Percentiles rank a stretch among this genome's conserved stretches.
These are phyloP conservation scores for Eptatretus atami DNA, from an alignment of 2,797 vertebrate genomes.

Conservation along the genomic window DNA sequence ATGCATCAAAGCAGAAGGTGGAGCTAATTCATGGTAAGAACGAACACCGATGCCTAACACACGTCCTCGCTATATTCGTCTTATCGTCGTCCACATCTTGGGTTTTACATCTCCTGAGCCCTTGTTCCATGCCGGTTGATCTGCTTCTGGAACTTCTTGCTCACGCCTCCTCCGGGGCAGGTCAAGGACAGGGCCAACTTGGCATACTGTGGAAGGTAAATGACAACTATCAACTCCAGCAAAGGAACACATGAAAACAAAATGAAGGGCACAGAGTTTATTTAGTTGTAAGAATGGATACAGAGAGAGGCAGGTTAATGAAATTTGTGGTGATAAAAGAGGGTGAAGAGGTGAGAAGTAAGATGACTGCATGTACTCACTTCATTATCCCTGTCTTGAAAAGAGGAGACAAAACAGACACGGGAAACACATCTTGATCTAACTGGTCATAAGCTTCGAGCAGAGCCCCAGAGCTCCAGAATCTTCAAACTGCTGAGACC, in stretches of 20 bases:
- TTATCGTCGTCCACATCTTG: conserved; percentile 22
- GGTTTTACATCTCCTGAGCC: conserved; percentile 13
- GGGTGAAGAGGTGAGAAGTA: too few relatives aligned
- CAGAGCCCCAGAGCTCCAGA: conserved; percentile 48
- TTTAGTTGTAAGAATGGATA: too few relatives aligned
- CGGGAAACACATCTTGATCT: conserved; percentile 60
- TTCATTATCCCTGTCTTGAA: conserved; percentile 98
- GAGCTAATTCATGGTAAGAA: neutral
- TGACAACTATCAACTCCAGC: neutral
- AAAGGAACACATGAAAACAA: neutral
- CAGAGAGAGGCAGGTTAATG: too few relatives aligned
- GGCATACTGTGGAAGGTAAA: conserved; percentile 36
- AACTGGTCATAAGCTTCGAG: conserved; percentile 77
- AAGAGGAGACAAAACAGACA: conserved; percentile 62
- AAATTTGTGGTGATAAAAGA: too few relatives aligned
- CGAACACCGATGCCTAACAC: conserved; percentile 24
- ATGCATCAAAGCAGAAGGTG: too few relatives aligned
- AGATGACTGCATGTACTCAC: conserved; percentile 24
- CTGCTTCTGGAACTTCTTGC: conserved; percentile 40
- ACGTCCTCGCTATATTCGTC: conserved; percentile 73
- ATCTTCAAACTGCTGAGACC: conserved; percentile 72
- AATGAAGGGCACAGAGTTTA: too few relatives aligned
- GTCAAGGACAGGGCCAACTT: conserved; percentile 62
- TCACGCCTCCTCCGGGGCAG: conserved; percentile 56
- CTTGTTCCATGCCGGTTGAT: conserved; percentile 25